Percentiles rank a stretch among this genome's conserved stretches.
These are phyloP conservation scores for Pterocles gutturalis DNA, from an alignment of 2,113 vertebrate genomes.

Conservation along the genomic window DNA sequence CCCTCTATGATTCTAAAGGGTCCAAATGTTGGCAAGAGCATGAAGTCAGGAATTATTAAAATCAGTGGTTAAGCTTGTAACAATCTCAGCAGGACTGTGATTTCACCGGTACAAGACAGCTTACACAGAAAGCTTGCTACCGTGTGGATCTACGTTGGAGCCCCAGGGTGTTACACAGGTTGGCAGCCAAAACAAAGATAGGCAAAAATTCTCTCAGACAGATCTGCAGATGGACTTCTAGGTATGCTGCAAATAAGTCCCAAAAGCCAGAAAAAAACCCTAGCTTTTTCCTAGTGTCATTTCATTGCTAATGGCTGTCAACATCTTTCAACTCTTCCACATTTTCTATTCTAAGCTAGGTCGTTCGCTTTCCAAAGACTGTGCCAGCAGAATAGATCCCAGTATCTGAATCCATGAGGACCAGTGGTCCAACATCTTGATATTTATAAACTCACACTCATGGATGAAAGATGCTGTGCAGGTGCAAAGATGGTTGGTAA, in stretches of 20 bases:
- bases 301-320: neutral
- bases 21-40: neutral
- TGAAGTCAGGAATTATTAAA: neutral
- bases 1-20: neutral
- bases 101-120: neutral
- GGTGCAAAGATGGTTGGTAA: neutral
- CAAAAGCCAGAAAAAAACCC: neutral
- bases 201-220: neutral
- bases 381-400: neutral
- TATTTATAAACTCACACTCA: neutral
- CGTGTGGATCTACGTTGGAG: neutral
- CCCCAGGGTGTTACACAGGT: neutral
- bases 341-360: neutral
- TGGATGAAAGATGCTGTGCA: neutral
- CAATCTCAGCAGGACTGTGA: neutral
- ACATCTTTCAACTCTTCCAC: neutral
- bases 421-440: neutral
- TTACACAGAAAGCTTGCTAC: neutral
- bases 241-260: neutral
- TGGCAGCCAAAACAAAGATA: neutral
- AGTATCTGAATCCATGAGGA: neutral
- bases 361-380: neutral
- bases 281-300: neutral
- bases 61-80: neutral
- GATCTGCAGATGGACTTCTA: neutral